Evolutionary conservation across 2,888 invertebrate genomes (phyloP), one percentile per base, ranked within the genome.

Genomic region (Ormyrus thymus): DNA sequence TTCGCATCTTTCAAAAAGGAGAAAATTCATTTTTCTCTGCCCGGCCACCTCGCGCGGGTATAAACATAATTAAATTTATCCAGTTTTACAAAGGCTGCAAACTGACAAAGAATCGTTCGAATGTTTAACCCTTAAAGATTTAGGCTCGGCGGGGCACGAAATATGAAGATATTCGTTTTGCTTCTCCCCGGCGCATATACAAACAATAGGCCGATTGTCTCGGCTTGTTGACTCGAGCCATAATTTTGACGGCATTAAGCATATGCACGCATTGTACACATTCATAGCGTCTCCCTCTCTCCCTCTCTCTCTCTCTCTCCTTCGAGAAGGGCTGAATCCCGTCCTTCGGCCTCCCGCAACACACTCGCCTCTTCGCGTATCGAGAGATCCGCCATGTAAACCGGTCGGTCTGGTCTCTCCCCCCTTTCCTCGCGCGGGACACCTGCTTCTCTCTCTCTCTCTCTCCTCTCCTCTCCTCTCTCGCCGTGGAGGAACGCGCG

Each of bases 341-440:
- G 71, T 78, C 76, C 71, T 76, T 79, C 73, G 76, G 64, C 66
- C 76, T 77, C 80, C 78, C 56, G 64, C 70, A 78, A 78, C 74
- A 78, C 55, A 80, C 75, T 76, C 59, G 78, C 76, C 65, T 79
- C 64, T 77, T 46, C 45, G 46, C 50, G 45, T 72, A 78, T 78
- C 61, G 74, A 58, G 69, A 65, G 69, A 86, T 88, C 86, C 84
- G 85, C 73, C 86, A 69, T 85, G 84, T 86, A 89, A 89, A 89
- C 89, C 89, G 90, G 90, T 90, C 88, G 86, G 88, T 89, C 88
- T 86, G 87, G 89, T 89, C 88, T 83, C 81, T 83, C 83, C 70
- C 29, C 84, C 83, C 83, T 29, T 29, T 29, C 29, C 73, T 48
- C 86, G 83, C 77, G 62, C 72, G 84, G 86, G 84, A 88, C 89